Percentiles rank a stretch among this genome's conserved stretches.
Evolutionary conservation across 1,140 invertebrate genomes (phyloP).

Genomic region (Heliconius eleuchia): DNA sequence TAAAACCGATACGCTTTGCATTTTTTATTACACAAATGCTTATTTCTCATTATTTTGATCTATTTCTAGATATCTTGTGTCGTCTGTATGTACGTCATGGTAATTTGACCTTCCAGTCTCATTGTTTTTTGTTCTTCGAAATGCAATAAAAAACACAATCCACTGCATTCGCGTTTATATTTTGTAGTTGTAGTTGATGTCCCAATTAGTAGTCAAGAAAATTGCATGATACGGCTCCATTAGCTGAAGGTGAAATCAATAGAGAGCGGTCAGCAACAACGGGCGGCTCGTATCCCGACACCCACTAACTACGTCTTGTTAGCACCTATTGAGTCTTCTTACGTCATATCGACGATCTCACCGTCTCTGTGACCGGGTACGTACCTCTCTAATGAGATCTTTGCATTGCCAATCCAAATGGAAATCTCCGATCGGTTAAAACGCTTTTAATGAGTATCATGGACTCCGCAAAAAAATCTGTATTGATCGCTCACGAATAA

Average conservation of each 20-base stretch:
- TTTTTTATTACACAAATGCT: constrained; percentile 55
- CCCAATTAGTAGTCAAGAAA: constrained; percentile 48
- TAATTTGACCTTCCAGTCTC: constrained; percentile 37
- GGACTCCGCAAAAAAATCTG: constrained; percentile 51
- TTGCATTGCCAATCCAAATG: constrained; percentile 53
- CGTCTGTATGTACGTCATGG: constrained; percentile 16
- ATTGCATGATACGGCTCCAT: constrained; percentile 52
- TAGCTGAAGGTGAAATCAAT: constrained; percentile 60
- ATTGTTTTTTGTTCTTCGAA: constrained; percentile 39
- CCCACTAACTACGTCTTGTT: constrained; percentile 61
- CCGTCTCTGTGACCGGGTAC: constrained; percentile 43
- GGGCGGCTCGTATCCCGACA: constrained; percentile 31
- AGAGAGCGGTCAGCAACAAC: constrained; percentile 46
- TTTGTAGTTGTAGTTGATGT: constrained; percentile 30
- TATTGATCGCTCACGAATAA: constrained; percentile 53
- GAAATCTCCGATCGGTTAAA: constrained; percentile 48
- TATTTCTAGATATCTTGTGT: constrained; percentile 13
- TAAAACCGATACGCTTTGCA: constrained; percentile 49
- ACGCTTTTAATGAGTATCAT: constrained; percentile 55
- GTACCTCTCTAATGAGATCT: constrained; percentile 57
- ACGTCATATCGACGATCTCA: constrained; percentile 56
- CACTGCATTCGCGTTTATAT: constrained; percentile 23
- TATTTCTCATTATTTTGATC: constrained; percentile 10
- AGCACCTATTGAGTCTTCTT: constrained; percentile 64
- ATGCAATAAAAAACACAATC: constrained; percentile 33